phyloP scores from a whole-genome alignment of 2,113 vertebrate species.

The Amblyornis subalaris region DNA sequence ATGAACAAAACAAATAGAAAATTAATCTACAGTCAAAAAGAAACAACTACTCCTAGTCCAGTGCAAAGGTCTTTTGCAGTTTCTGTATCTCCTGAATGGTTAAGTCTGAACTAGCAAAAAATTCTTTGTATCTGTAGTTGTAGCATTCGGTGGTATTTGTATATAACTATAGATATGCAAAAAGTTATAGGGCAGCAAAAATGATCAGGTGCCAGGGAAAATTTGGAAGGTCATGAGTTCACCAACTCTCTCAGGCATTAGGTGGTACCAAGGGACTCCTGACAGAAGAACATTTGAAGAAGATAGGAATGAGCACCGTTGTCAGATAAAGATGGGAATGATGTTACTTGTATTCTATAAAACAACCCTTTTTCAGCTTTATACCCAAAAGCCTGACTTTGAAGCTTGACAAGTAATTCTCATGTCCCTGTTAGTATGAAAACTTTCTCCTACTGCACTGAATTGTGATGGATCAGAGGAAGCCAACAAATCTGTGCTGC shows the following conservation, averaged over 20 bases:
- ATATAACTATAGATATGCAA: background rate
- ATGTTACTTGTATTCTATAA: background rate
- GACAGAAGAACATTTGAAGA: background rate
- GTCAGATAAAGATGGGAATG: background rate
- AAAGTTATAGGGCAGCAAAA: background rate
- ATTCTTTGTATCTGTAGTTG: background rate
- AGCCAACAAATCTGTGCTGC: rapidly evolving
- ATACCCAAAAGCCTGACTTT: background rate
- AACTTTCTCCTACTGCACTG: background rate
- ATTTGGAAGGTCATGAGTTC: background rate
- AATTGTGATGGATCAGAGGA: background rate
- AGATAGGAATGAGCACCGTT: background rate
- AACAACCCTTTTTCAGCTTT: background rate
- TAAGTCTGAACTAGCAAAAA: background rate
- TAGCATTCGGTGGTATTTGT: background rate
- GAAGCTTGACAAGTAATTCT: background rate
- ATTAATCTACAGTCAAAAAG: background rate
- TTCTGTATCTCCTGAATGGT: background rate
- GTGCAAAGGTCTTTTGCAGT: background rate
- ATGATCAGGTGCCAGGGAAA: background rate
- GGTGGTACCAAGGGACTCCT: background rate
- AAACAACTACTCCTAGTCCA: background rate
- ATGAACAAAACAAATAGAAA: background rate
- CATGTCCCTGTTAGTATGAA: background rate
- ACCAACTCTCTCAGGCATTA: background rate